These are phyloP conservation scores for Toxostoma redivivum DNA, from an alignment of 2,113 vertebrate genomes.

Conservation along the genomic window DNA sequence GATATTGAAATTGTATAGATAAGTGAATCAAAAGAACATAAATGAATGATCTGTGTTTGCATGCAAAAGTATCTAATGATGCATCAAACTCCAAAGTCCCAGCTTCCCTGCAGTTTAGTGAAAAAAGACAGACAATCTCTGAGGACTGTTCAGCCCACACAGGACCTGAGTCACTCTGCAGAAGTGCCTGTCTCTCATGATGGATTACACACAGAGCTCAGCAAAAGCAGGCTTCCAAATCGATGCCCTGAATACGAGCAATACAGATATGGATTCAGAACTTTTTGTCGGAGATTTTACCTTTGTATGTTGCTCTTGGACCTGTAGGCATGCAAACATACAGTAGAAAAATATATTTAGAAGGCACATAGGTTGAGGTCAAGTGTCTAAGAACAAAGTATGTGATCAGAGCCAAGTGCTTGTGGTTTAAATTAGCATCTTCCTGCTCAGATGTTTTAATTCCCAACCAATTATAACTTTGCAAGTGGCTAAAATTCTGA, in stretches of 20 bases:
- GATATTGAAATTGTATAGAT: not conserved
- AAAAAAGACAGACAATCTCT: not conserved
- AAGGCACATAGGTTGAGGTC: not conserved
- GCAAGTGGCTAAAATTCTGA: not conserved
- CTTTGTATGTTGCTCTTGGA: not conserved
- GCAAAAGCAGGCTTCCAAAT: not conserved
- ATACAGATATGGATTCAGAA: not conserved
- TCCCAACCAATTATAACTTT: not conserved
- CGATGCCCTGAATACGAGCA: accelerated
- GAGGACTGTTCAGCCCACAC: not conserved
- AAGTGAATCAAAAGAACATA: not conserved
- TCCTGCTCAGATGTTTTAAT: not conserved
- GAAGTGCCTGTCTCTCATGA: not conserved
- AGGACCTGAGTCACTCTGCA: not conserved
- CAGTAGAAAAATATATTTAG: not conserved
- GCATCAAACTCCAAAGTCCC: not conserved
- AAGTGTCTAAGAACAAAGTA: not conserved
- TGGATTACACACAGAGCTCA: not conserved
- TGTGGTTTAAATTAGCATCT: not conserved
- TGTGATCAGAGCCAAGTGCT: not conserved
- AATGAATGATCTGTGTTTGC: not conserved
- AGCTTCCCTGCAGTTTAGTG: not conserved
- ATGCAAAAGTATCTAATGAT: not conserved
- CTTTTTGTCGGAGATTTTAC: not conserved
- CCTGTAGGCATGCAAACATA: not conserved